Evolutionary conservation across 2,113 vertebrate genomes (phyloP).

Genomic region (Hippotragus niger): DNA sequence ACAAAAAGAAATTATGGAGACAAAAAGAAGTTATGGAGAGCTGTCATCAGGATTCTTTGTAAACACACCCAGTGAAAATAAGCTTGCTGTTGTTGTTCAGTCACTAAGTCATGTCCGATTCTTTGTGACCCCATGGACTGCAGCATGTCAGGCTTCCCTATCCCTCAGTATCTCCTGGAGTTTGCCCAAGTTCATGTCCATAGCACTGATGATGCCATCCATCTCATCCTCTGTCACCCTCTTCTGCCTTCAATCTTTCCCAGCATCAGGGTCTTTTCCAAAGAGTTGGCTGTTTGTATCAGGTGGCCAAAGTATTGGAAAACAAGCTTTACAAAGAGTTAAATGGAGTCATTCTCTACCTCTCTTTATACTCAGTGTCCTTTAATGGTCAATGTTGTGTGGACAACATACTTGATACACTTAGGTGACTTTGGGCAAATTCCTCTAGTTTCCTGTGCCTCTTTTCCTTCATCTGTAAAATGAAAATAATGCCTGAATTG

Average conservation of each 20-base stretch:
- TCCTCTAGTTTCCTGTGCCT: neutral
- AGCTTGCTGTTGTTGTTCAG: neutral
- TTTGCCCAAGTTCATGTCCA: neutral
- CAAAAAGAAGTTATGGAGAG: neutral
- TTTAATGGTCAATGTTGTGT: neutral
- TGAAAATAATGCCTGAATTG: neutral
- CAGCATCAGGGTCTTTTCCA: neutral
- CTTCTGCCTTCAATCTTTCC: neutral
- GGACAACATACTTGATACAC: neutral
- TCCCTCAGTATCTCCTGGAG: neutral
- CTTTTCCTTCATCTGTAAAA: neutral
- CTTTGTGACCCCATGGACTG: neutral
- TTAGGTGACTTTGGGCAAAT: neutral
- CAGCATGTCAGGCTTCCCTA: neutral
- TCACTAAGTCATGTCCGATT: neutral
- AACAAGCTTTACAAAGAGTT: neutral
- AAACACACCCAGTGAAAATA: neutral
- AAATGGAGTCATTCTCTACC: neutral
- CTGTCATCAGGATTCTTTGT: neutral
- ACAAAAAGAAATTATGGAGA: neutral
- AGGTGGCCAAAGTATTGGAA: neutral
- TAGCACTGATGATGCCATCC: neutral
- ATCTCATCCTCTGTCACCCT: neutral
- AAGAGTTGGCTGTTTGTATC: neutral
- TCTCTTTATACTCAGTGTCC: neutral